Base-by-base conservation (phyloP, 2,888 invertebrate genomes). In the Endomychus coccineus region DNA sequence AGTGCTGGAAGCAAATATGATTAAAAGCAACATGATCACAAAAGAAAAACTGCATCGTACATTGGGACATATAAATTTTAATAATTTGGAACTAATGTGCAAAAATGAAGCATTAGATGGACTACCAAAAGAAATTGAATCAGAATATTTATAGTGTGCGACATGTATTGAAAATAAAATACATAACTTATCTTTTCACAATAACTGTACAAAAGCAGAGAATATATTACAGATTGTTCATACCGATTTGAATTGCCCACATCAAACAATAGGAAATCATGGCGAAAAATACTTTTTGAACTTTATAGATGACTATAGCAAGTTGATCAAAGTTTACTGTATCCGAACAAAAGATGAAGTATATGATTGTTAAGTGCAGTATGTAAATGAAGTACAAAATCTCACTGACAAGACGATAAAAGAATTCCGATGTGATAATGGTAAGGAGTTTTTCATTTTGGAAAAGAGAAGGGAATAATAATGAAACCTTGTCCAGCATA, bases 131-230 rank as follows among this genome's bases (percentile, higher is more conserved):
- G 27, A 38, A 19, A 16, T 49, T 14, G 44, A 46, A 39, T 23
- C 35, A 30, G 41, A 46, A 34, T 43, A 34, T 36, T 27, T 48
- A 19, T 48, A 51, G 36, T 49, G 49, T 36, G 40, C 32, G 23
- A 49, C 30, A 15, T 51, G 50, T 42, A 38, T 48, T 5, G 32
- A 48, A 45, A 51, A 42, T 43, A 48, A 50, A 48, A 52, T 51
- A 50, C 35, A 43, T 32, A 52, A 51, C 33, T 22, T 50, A 43
- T 30, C 40, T 10, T 52, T 49, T 39, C 16, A 48, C 23, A 50
- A 52, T 40, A 45, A 46, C 34, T 37, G 49, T 33, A 37, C 24
- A 5, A 42, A 29, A 36, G 43, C 46, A 16, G 42, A 40, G 19
- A 45, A 50, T 5, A 32, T 51, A 9, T 34, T 50, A 29, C 36